These are phyloP conservation scores for Seladonia tumulorum DNA, from an alignment of 2,888 invertebrate genomes.

Conservation along the genomic window DNA sequence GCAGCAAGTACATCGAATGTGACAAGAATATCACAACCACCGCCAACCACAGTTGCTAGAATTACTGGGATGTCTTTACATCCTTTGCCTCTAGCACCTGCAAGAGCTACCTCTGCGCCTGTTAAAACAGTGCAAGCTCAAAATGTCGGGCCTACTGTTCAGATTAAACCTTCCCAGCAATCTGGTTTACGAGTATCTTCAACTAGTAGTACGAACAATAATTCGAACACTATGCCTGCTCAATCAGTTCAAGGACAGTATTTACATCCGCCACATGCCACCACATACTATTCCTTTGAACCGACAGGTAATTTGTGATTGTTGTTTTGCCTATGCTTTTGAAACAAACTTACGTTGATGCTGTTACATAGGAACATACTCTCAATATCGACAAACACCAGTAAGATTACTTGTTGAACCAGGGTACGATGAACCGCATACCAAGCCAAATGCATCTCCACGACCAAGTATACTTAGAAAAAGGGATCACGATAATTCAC, in stretches of 20 bases:
- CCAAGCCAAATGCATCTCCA: conserved; percentile 87
- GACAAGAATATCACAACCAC: conserved; percentile 77
- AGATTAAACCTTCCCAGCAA: conserved; percentile 77
- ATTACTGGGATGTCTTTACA: conserved; percentile 82
- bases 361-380: conserved; percentile 74
- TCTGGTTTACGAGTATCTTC: conserved; percentile 69
- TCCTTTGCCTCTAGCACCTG: conserved; percentile 78
- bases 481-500: conserved; percentile 89
- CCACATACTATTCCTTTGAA: conserved; percentile 81
- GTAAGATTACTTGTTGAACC: conserved; percentile 82
- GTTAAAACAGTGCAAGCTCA: conserved; percentile 77
- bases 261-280: conserved; percentile 78
- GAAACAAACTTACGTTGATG: neutral
- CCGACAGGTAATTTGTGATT: conserved; percentile 73
- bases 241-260: conserved; percentile 79
- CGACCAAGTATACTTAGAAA: conserved; percentile 95
- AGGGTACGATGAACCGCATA: conserved; percentile 80
- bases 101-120: conserved; percentile 76
- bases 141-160: conserved; percentile 78
- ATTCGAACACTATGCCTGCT: conserved; percentile 64
- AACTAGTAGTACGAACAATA: conserved; percentile 68
- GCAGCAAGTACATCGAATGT: conserved; percentile 78
- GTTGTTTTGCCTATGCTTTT: neutral
- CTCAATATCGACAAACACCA: conserved; percentile 81
- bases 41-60: conserved; percentile 79